Evolutionary conservation across 2,113 vertebrate genomes (phyloP).

Genomic region (Aix galericulata): DNA sequence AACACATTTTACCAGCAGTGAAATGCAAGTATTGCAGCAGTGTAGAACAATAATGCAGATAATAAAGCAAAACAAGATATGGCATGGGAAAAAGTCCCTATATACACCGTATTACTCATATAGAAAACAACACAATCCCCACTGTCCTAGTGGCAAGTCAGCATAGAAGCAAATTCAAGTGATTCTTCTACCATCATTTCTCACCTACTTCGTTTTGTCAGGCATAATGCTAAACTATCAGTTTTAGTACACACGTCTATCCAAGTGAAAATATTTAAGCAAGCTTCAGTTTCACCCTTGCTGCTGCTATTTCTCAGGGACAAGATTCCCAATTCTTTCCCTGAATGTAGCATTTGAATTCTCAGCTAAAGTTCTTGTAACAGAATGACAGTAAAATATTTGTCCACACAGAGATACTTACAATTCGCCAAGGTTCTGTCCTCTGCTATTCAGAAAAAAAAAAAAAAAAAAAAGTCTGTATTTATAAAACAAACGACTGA

Average conservation of each 20-base stretch:
- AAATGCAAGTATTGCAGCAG: not conserved
- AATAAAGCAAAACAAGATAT: not conserved
- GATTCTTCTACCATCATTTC: not conserved
- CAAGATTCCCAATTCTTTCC: not conserved
- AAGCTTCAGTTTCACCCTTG: not conserved
- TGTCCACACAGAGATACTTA: not conserved
- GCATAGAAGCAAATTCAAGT: not conserved
- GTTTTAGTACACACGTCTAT: not conserved
- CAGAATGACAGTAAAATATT: not conserved
- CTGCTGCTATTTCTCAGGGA: not conserved
- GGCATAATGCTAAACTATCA: not conserved
- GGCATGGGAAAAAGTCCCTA: not conserved
- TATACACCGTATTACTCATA: not conserved
- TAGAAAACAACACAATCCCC: not conserved
- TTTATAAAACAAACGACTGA: conserved; percentile 36
- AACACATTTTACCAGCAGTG: not conserved
- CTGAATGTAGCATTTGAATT: not conserved
- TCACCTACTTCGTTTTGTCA: not conserved
- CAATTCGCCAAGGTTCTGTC: not conserved
- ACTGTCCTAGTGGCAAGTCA: not conserved
- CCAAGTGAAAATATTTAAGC: not conserved
- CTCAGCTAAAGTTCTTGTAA: not conserved
- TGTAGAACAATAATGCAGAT: not conserved
- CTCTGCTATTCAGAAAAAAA: conserved; percentile 6
- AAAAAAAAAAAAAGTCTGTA: conserved; percentile 30